phyloP scores from a whole-genome alignment of 2,888 invertebrate species.

The Morpho helenor region DNA sequence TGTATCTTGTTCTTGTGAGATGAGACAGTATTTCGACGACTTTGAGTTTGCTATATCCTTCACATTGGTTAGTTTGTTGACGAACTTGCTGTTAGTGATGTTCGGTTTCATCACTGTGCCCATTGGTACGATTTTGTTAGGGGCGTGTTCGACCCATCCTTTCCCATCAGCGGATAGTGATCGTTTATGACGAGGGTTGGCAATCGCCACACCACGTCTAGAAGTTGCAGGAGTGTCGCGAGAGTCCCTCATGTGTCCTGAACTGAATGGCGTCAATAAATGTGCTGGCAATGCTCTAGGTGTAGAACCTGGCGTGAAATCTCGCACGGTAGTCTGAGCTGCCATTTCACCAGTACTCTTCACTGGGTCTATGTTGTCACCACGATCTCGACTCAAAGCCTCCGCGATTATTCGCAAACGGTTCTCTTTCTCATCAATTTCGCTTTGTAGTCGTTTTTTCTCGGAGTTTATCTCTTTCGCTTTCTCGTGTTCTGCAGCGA shows the following conservation, averaged over 20 bases:
- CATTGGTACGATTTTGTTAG: slow-evolving; percentile 87
- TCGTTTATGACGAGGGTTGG: slow-evolving; percentile 86
- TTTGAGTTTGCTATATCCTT: slow-evolving; percentile 85
- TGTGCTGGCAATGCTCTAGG: slow-evolving; percentile 68
- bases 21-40: slow-evolving; percentile 93
- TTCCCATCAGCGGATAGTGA: slow-evolving; percentile 89
- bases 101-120: slow-evolving; percentile 95
- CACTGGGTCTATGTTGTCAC: slow-evolving; percentile 40
- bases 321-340: slow-evolving; percentile 56
- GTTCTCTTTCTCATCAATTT: slow-evolving; percentile 66
- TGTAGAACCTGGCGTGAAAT: slow-evolving; percentile 67
- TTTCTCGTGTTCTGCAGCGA: slow-evolving; percentile 87
- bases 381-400: slow-evolving; percentile 50
- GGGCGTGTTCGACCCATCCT: slow-evolving; percentile 94
- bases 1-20: slow-evolving; percentile 94
- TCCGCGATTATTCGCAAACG: slow-evolving; percentile 64
- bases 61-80: slow-evolving; percentile 89
- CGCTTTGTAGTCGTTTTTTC: slow-evolving; percentile 55
- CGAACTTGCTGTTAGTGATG: slow-evolving; percentile 89
- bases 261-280: slow-evolving; percentile 63
- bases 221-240: slow-evolving; percentile 59
- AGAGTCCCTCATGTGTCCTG: slow-evolving; percentile 50
- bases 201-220: slow-evolving; percentile 82
- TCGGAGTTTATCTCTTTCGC: slow-evolving; percentile 81
- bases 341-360: slow-evolving; percentile 48